A percentile compares a stretch with the other conserved stretches of the same genome.
These are phyloP conservation scores for Sebastiscus tertius DNA, from an alignment of 2,797 vertebrate genomes.

Conservation along the genomic window DNA sequence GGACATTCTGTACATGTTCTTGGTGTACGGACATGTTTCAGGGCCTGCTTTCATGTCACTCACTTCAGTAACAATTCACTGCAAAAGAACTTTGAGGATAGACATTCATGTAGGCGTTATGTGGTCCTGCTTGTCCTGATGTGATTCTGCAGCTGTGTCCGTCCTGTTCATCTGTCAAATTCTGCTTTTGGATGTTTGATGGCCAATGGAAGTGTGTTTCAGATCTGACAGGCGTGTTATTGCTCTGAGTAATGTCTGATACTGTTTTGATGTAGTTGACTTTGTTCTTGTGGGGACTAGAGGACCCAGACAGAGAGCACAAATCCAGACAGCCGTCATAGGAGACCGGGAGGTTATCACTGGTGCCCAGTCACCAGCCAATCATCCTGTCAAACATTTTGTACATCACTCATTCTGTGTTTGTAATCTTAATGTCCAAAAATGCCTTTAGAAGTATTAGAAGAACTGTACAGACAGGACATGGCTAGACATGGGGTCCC, in stretches of 20 bases:
- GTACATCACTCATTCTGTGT: neutral
- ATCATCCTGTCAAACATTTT: neutral
- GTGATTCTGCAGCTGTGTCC: neutral
- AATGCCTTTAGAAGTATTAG: neutral
- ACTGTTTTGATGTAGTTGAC: neutral
- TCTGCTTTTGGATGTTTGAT: slow-evolving; percentile 1
- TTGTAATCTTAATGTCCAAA: neutral
- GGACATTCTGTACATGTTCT: slow-evolving; percentile 11
- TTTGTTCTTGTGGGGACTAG: neutral
- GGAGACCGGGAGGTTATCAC: neutral
- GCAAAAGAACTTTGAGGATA: neutral
- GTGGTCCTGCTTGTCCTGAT: slow-evolving; percentile 13
- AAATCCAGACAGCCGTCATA: neutral
- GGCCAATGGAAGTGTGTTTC: slow-evolving; percentile 1
- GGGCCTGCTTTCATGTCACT: slow-evolving; percentile 19
- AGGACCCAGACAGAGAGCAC: neutral
- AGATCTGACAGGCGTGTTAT: slow-evolving; percentile 12
- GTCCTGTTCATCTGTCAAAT: slow-evolving; percentile 18
- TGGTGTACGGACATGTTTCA: neutral
- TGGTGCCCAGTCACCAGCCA: neutral
- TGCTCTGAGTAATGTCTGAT: neutral
- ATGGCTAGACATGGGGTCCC: no score
- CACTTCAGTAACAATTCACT: slow-evolving; percentile 2
- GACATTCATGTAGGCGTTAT: neutral
- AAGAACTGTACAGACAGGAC: neutral